phyloP scores from a whole-genome alignment of 2,888 invertebrate species.

The Drosophila atripex region DNA sequence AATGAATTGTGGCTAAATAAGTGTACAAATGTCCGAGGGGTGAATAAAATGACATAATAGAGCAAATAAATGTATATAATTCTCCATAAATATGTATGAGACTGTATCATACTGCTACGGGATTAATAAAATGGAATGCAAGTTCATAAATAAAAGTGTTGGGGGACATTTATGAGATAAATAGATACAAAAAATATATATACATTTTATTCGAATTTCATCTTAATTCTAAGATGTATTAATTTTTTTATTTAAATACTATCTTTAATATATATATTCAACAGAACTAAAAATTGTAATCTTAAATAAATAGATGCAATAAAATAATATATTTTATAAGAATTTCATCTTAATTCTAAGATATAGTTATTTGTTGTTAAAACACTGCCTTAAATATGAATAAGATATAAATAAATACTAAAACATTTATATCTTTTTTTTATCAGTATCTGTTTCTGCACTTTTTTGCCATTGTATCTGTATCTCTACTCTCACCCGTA shows the following conservation, averaged over 20 bases:
- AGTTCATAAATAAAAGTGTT: slow-evolving; percentile 32
- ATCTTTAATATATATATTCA: no score
- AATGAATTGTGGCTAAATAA: slow-evolving; percentile 39
- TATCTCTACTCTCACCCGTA: slow-evolving; percentile 4
- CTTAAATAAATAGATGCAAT: no score
- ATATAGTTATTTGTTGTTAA: slow-evolving; percentile 1
- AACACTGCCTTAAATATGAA: no score
- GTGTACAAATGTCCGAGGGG: slow-evolving; percentile 22
- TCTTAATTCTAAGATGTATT: neutral
- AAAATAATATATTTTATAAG: neutral
- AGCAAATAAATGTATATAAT: slow-evolving; percentile 61
- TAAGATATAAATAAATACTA: no score
- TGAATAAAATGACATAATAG: slow-evolving; percentile 67
- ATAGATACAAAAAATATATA: neutral
- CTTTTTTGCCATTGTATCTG: slow-evolving; percentile 3
- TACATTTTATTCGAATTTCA: neutral
- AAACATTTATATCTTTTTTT: neutral
- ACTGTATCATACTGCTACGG: neutral
- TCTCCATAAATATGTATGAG: neutral
- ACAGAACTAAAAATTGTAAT: no score
- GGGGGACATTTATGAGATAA: slow-evolving; percentile 5
- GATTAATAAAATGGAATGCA: slow-evolving; percentile 30
- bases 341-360: no score
- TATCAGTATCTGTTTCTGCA: neutral
- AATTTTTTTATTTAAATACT: neutral